A percentile compares a stretch with the other conserved stretches of the same genome.
These are phyloP conservation scores for Synanceia verrucosa DNA, from an alignment of 2,797 vertebrate species.

Conservation along the genomic window DNA sequence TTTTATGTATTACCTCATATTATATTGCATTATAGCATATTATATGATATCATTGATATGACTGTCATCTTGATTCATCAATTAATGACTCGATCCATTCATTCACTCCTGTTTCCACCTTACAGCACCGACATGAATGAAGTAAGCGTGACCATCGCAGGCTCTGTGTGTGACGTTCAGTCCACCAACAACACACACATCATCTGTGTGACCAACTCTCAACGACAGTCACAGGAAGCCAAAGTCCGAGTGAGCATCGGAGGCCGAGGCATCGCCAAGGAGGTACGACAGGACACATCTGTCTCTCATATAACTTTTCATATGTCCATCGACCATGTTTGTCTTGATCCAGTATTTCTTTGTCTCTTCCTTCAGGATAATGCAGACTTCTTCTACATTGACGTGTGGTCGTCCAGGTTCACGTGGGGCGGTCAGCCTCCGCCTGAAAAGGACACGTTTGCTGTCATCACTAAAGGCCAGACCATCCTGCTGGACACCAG, in stretches of 20 bases:
- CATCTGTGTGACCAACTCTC: conserved; percentile 82
- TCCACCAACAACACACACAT: conserved; percentile 81
- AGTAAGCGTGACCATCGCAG: conserved; percentile 81
- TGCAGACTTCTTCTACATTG: conserved; percentile 86
- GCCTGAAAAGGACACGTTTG: conserved; percentile 84
- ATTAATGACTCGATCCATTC: no score
- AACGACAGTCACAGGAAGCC: conserved; percentile 79
- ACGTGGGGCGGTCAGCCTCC: conserved; percentile 88
- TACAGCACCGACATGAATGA: conserved; percentile 71
- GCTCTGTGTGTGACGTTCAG: conserved; percentile 79
- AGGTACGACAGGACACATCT: conserved; percentile 66
- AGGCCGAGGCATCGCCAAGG: conserved; percentile 78
- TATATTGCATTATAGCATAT: neutral
- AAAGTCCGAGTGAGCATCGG: conserved; percentile 77
- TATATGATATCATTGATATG: neutral
- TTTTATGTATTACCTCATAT: neutral
- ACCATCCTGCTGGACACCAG: conserved; percentile 87
- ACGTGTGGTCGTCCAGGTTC: conserved; percentile 88
- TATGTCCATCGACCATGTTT: neutral
- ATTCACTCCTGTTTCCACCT: neutral
- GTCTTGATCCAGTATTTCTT: neutral
- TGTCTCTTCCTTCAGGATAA: conserved; percentile 69
- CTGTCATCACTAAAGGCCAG: conserved; percentile 85
- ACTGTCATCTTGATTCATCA: neutral
- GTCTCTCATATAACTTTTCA: neutral